phyloP scores from a whole-genome alignment of 2,113 vertebrate genomes.

The Polypterus senegalus region DNA sequence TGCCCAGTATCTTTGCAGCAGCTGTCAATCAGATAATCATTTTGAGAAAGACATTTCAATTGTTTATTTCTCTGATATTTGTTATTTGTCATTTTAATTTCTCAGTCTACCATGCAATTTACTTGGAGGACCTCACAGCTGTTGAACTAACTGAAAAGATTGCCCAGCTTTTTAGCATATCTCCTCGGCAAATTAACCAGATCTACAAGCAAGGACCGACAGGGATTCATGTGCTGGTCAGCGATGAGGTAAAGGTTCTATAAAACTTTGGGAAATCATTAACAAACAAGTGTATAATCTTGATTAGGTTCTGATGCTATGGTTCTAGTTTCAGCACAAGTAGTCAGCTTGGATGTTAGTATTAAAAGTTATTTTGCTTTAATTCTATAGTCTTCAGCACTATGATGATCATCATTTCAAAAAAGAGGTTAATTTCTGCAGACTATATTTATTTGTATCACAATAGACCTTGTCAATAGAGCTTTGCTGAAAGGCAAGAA shows the following conservation, averaged over 20 bases:
- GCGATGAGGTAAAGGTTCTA: constrained; percentile 66
- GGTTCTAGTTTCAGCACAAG: too few species aligned
- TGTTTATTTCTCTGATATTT: too few species aligned
- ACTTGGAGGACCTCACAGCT: constrained; percentile 79
- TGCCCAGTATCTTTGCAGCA: neutral
- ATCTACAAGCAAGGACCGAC: constrained; percentile 92
- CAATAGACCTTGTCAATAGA: too few species aligned
- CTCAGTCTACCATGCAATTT: constrained; percentile 92
- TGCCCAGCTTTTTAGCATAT: constrained; percentile 90
- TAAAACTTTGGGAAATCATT: neutral
- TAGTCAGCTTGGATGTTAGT: too few species aligned
- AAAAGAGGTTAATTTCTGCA: too few species aligned
- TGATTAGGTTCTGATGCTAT: neutral
- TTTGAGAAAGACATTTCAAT: too few species aligned
- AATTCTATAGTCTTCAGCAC: too few species aligned
- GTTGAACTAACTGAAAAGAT: constrained; percentile 81
- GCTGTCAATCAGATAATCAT: neutral
- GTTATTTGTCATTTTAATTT: neutral
- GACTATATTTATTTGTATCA: too few species aligned
- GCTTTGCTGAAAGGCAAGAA: too few species aligned
- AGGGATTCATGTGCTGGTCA: constrained; percentile 89
- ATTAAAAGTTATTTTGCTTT: too few species aligned
- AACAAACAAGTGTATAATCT: neutral
- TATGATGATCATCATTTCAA: too few species aligned
- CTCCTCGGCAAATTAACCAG: constrained; percentile 81